Percentiles rank a stretch among this genome's conserved stretches.
Evolutionary conservation across 2,888 invertebrate species (phyloP).

Genomic region (Sinhomidia bicolor): DNA sequence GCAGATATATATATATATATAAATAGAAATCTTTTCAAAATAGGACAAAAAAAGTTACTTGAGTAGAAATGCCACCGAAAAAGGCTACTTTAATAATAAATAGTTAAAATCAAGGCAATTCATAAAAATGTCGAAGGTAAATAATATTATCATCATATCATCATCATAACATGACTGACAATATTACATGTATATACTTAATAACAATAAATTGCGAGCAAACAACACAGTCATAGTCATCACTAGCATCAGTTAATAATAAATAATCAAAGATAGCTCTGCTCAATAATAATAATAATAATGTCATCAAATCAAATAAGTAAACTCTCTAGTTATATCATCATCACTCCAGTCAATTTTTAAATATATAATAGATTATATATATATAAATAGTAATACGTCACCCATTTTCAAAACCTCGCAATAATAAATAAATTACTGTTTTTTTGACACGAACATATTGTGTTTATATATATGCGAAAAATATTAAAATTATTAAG

Average conservation of each 20-base stretch:
- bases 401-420: slow-evolving; percentile 37
- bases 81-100: slow-evolving; percentile 1
- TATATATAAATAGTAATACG: too few species aligned
- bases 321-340: not conserved
- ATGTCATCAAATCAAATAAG: slow-evolving; percentile 18
- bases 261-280: slow-evolving; percentile 36
- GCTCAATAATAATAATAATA: slow-evolving; percentile 13
- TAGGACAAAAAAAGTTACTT: slow-evolving; percentile 47
- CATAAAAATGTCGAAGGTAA: slow-evolving; percentile 7
- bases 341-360: slow-evolving; percentile 44
- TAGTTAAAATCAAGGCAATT: slow-evolving; percentile 3
- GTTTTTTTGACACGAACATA: slow-evolving; percentile 35
- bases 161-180: slow-evolving; percentile 7
- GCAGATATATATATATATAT: slow-evolving; percentile 34
- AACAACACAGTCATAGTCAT: slow-evolving; percentile 68
- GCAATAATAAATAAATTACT: slow-evolving; percentile 4
- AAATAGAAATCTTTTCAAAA: slow-evolving; percentile 13
- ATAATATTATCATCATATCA: slow-evolving; percentile 20
- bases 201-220: slow-evolving; percentile 50
- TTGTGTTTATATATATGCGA: not conserved
- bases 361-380: slow-evolving; percentile 5
- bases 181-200: not conserved
- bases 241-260: slow-evolving; percentile 48
- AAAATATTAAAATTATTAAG: not conserved
- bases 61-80: slow-evolving; percentile 23